A percentile compares a stretch with the other conserved stretches of the same genome.
Conservation (phyloP, 2,113 vertebrate genomes). For the Mustela nigripes region DNA sequence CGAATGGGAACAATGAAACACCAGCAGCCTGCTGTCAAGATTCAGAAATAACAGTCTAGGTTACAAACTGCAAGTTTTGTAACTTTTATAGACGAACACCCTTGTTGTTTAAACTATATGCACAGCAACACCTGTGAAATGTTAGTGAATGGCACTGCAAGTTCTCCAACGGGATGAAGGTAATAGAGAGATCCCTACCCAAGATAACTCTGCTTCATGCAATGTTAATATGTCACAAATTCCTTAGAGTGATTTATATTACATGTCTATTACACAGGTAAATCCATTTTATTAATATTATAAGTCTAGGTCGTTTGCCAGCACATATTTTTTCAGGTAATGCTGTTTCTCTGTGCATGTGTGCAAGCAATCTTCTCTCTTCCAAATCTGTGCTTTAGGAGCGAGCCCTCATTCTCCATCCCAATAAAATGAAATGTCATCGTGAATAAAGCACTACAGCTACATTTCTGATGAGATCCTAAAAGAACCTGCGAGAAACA, state of each 20-base stretch:
- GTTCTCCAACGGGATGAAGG: background rate
- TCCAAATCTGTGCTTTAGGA: conserved; percentile 44
- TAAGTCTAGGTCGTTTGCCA: conserved; percentile 57
- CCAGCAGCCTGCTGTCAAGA: background rate
- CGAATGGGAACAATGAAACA: background rate
- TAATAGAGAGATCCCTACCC: background rate
- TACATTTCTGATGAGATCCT: conserved; percentile 33
- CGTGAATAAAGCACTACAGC: conserved; percentile 40
- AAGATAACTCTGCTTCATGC: conserved; percentile 4
- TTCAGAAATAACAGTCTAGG: conserved; percentile 9
- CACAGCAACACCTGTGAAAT: background rate
- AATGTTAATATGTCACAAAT: conserved; percentile 51
- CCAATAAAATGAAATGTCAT: conserved; percentile 61
- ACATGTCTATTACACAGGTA: conserved; percentile 56
- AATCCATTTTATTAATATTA: conserved; percentile 75
- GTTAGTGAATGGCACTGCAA: background rate
- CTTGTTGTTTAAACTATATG: background rate
- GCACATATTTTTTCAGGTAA: conserved; percentile 49
- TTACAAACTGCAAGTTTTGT: background rate
- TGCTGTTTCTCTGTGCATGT: conserved; percentile 30
- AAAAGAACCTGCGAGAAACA: conserved; percentile 39
- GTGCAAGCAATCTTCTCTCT: conserved; percentile 58
- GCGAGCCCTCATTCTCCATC: conserved; percentile 26
- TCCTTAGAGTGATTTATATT: conserved; percentile 52
- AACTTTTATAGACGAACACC: background rate